Evolutionary conservation across 2,888 invertebrate genomes (phyloP), one percentile per base, ranked within the genome.

Genomic region (Drosophila ustulata): DNA sequence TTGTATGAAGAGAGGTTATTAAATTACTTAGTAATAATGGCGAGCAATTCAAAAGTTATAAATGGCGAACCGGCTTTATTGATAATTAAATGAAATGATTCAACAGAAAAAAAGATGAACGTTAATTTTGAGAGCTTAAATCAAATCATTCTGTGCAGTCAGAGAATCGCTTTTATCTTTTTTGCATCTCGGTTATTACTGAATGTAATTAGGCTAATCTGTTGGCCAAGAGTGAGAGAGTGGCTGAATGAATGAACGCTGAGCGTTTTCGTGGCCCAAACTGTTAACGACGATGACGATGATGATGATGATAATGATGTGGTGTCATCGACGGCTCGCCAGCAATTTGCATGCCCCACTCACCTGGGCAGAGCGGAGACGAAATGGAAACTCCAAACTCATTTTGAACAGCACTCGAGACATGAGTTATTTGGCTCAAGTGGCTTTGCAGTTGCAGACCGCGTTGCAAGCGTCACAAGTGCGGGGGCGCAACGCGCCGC

Each of bases 381-480:
- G 47, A 46, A 59, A 63, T 66, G 68, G 49, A 77, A 80, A 77
- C 82, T 81, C 82, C 47, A 80, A 86, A 81, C 85, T 84, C 82
- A 80, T 89, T 89, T 89, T 86, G 76, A 89, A 88, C 82, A 89
- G 59, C 88, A 89, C 88, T 89, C 80, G 88, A 89, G 88, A 89
- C 88, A 79, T 74, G 76, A 82, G 74, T 81, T 82, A 84, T 88
- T 88, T 75, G 80, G 71, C 79, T 85, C 80, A 76, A 84, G 87
- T 82, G 78, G 25, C 56, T 58, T 67, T 11, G 9, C 11, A n/a
- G 41, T 39, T 23, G 13, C 57, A 37, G n/a, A 34, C 53, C 57
- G 43, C 66, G 75, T 74, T 71, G 68, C 63, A 46, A 55, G 52
- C 39, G 34, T 53, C 57, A 52, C 59, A 52, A 65, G 46, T 47